Conservation (phyloP, 2,888 invertebrate species). For the Tachystola acroxantha region DNA sequence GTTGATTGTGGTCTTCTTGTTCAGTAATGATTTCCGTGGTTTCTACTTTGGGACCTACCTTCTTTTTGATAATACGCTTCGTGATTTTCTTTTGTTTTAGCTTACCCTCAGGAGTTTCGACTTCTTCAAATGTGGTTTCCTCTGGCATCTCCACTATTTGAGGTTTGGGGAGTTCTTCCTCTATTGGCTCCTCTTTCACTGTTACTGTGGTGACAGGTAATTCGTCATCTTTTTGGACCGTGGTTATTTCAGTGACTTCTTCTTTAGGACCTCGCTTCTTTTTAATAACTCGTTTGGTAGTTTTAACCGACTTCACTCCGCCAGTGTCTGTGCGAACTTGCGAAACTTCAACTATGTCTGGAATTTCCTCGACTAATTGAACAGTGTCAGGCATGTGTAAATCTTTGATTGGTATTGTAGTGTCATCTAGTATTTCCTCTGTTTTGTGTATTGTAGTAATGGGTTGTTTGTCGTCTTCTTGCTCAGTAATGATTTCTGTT, state of each 20-base stretch:
- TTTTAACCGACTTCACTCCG: conserved; percentile 14
- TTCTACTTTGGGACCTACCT: conserved; percentile 29
- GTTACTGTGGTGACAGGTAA: conserved; percentile 21
- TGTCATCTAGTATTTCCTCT: conserved; percentile 29
- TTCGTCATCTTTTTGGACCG: conserved; percentile 14
- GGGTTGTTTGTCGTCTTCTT: conserved; percentile 34
- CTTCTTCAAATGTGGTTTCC: conserved; percentile 15
- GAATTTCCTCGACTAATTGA: conserved; percentile 27
- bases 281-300: conserved; percentile 23
- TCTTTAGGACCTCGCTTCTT: conserved; percentile 13
- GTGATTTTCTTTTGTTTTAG: conserved; percentile 16
- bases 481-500: conserved; percentile 17
- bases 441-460: conserved; percentile 31
- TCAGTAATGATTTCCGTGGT: conserved; percentile 44
- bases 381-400: conserved; percentile 6
- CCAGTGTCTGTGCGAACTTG: conserved; percentile 15
- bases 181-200: conserved; percentile 36
- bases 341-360: conserved; percentile 26
- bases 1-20: conserved; percentile 60
- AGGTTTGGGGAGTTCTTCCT: conserved; percentile 35
- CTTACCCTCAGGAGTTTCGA: conserved; percentile 16
- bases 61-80: conserved; percentile 46
- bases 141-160: conserved; percentile 23
- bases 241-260: conserved; percentile 19
- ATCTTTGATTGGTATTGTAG: conserved; percentile 22